These are phyloP conservation scores for Pyrochroa serraticornis DNA, from an alignment of 2,888 invertebrate species.

Conservation along the genomic window DNA sequence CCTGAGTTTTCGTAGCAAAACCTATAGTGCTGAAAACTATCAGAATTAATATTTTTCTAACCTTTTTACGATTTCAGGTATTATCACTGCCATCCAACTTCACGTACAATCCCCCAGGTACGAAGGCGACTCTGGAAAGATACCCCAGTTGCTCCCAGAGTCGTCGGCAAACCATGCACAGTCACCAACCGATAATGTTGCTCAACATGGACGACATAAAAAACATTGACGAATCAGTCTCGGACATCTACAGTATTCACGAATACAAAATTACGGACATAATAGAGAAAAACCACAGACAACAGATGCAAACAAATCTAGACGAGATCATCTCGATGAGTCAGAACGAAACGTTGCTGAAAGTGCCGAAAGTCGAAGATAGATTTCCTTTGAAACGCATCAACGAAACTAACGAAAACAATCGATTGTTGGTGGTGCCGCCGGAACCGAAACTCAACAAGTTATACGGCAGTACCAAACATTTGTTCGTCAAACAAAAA, in stretches of 20 bases:
- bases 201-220: constrained; percentile 65
- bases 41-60: constrained; percentile 31
- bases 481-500: constrained; percentile 63
- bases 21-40: no score
- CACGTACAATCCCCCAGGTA: constrained; percentile 77
- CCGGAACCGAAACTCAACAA: constrained; percentile 52
- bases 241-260: constrained; percentile 54
- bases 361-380: constrained; percentile 44
- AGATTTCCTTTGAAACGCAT: constrained; percentile 43
- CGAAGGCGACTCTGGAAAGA: constrained; percentile 46
- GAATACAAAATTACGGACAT: constrained; percentile 42
- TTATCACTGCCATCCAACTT: constrained; percentile 85
- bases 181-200: constrained; percentile 65
- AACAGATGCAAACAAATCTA: constrained; percentile 42
- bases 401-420: constrained; percentile 45
- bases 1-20: no score
- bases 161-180: constrained; percentile 66
- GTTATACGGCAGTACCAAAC: constrained; percentile 62
- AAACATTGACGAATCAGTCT: constrained; percentile 53
- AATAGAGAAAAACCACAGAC: constrained; percentile 53
- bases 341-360: constrained; percentile 34
- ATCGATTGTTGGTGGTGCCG: constrained; percentile 46
- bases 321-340: constrained; percentile 49
- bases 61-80: constrained; percentile 60
- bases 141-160: constrained; percentile 47